Percentiles rank a stretch among this genome's conserved stretches.
Evolutionary conservation across 2,113 vertebrate genomes (phyloP).

Genomic region (Synodontis membranacea): DNA sequence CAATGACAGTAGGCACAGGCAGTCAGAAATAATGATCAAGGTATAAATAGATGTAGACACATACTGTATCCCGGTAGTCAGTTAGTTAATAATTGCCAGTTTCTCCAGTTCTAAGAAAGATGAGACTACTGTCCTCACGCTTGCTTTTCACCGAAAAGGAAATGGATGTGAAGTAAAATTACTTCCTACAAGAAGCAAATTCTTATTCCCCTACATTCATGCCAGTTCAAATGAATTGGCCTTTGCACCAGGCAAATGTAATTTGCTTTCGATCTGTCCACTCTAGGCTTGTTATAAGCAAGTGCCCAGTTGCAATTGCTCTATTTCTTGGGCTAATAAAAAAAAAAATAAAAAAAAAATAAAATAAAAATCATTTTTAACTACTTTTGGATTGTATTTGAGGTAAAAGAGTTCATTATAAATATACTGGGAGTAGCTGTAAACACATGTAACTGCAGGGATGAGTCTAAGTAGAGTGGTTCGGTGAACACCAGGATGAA

Average conservation of each 20-base stretch:
- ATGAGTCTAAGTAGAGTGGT: neutral
- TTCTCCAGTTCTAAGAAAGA: neutral
- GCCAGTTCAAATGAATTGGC: neutral
- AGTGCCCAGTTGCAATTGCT: neutral
- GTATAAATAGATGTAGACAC: neutral
- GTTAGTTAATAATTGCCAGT: neutral
- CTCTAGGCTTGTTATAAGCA: neutral
- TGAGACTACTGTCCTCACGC: neutral
- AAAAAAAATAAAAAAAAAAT: too few relatives aligned
- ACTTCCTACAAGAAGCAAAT: neutral
- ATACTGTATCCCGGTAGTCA: too few relatives aligned
- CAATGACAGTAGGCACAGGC: neutral
- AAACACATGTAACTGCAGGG: neutral
- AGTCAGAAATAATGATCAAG: neutral
- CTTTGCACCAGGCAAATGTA: neutral
- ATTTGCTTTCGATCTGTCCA: neutral
- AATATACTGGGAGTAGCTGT: too few relatives aligned
- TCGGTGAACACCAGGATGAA: neutral
- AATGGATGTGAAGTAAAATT: neutral
- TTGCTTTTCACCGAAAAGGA: neutral
- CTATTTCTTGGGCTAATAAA: neutral
- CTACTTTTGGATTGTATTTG: neutral
- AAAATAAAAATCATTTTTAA: neutral
- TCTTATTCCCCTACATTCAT: neutral
- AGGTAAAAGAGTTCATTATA: neutral